Evolutionary conservation across 2,888 invertebrate species (phyloP).

Genomic region (Heliconius erato): DNA sequence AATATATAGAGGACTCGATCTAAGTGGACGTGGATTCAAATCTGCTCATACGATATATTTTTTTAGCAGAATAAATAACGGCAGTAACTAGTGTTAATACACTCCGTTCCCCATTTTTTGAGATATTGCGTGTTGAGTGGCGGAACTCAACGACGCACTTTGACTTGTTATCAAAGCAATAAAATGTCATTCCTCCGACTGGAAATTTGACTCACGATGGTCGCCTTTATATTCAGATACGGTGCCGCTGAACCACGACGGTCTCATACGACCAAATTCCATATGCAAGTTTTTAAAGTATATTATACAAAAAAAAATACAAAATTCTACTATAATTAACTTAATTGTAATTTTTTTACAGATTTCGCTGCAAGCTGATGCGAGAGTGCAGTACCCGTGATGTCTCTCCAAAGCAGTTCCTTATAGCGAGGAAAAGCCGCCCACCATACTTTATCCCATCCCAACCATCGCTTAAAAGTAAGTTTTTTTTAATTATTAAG

Average conservation of each 20-base stretch:
- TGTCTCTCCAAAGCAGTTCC: not conserved
- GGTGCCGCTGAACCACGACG: no score
- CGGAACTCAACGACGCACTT: no score
- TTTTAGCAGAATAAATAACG: not conserved
- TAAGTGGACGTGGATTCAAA: not conserved
- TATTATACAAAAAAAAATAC: not conserved
- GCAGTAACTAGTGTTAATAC: not conserved
- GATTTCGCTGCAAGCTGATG: not conserved
- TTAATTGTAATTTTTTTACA: not conserved
- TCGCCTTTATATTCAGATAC: no score
- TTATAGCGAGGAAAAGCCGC: slow-evolving; percentile 4
- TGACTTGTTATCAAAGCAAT: no score
- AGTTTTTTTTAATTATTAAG: not conserved
- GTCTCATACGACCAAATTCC: no score
- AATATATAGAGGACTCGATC: not conserved
- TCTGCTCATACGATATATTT: no score
- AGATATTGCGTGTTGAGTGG: no score
- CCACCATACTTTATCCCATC: not conserved
- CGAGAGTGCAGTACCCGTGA: not conserved
- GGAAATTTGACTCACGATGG: no score
- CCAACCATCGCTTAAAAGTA: not conserved
- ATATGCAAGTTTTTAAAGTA: no score
- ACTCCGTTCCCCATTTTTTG: no score
- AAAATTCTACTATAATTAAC: not conserved
- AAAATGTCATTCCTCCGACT: no score